Percentiles rank a stretch among this genome's conserved stretches.
phyloP scores from a whole-genome alignment of 2,888 invertebrate species.

The Cataglyphis livida region DNA sequence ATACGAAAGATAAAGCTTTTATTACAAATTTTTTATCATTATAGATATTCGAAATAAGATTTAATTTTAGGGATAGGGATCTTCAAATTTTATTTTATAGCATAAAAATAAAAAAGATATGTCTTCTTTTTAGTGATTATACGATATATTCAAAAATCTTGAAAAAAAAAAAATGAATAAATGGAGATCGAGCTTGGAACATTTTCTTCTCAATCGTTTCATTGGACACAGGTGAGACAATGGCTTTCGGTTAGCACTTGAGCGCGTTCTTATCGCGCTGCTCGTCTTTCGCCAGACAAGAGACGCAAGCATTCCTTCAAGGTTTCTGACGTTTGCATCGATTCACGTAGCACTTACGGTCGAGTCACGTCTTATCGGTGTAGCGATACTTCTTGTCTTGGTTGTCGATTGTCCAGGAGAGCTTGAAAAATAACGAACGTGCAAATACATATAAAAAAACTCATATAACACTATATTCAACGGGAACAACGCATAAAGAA shows the following conservation, averaged over 20 bases:
- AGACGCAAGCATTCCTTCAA: conserved; percentile 65
- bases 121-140: background rate
- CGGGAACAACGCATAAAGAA: background rate
- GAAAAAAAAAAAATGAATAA: background rate
- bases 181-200: background rate
- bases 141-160: background rate
- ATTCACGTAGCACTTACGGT: conserved; percentile 69
- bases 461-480: too few relatives aligned
- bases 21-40: background rate
- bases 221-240: conserved; percentile 32
- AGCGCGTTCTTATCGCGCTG: conserved; percentile 39
- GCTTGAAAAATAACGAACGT: conserved; percentile 2
- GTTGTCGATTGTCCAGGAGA: conserved; percentile 19
- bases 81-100: background rate
- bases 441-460: background rate
- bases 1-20: background rate
- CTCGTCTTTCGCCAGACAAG: conserved; percentile 44
- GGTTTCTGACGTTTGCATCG: conserved; percentile 70
- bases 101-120: background rate
- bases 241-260: conserved; percentile 33
- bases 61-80: background rate
- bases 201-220: conserved; percentile 2
- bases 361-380: conserved; percentile 65
- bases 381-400: conserved; percentile 41
- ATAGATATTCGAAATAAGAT: background rate